Evolutionary conservation across 2,113 vertebrate genomes (phyloP), one percentile per base, ranked within the genome.

Genomic region (Balaenoptera acutorostrata): DNA sequence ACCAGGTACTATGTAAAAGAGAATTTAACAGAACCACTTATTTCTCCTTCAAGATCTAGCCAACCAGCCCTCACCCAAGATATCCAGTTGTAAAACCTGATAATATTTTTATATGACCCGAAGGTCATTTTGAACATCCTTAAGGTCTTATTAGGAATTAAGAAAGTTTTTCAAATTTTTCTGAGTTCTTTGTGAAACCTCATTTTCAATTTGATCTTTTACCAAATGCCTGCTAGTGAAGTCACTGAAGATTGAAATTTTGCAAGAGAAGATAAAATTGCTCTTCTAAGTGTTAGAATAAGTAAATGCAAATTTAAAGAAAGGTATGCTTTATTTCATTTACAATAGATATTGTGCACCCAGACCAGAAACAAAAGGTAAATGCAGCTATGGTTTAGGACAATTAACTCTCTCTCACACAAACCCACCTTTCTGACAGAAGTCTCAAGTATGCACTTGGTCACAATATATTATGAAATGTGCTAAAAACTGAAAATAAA

Each of bases 141-240:
- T 74, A 49, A 80, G 25, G 29, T 74, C 52, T 93, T 94, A 87
- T 46, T 63, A 63, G 85, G 13, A 15, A 81, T 75, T 87, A 80
- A 46, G 49, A 93, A 74, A 78, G 23, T 29, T 64, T 92, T 93
- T 95, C 74, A 90, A 93, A 52, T 7, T 77, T 77, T 77, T 77
- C 12, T 39, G 9, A 91, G 0, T 49, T 83, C 72, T 92, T 89
- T 86, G 49, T 88, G 36, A 95, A 95, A 18, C 8, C 31, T 89
- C 36, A 77, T 95, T 96, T 88, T 96, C 39, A 94, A 93, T 82
- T 11, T 63, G 11, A 57, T 92, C 39, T 94, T 88, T 96, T 89
- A 46, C 44, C 49, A 96, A 97, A 97, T 95, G 2, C 33, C 12
- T 66, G 6, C 27, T 52, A 39, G 63, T 83, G 12, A 96, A 87